Conservation (phyloP, 2,888 invertebrate genomes). For the Eilema depressum region DNA sequence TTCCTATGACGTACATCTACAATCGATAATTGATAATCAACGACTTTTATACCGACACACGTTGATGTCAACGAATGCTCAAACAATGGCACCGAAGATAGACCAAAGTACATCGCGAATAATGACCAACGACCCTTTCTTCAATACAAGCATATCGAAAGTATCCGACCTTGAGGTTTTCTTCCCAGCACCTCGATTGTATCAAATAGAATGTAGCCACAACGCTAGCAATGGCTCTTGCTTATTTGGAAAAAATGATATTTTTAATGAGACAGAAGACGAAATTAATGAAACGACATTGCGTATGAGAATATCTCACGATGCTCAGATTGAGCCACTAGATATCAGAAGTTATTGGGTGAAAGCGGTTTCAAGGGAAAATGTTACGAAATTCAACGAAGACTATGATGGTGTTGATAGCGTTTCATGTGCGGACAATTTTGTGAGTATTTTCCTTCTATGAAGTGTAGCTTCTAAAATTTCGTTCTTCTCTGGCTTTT, state of each 20-base stretch:
- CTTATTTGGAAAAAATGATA: slow-evolving; percentile 70
- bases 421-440: slow-evolving; percentile 72
- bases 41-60: slow-evolving; percentile 79
- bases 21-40: slow-evolving; percentile 69
- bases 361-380: slow-evolving; percentile 65
- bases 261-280: slow-evolving; percentile 65
- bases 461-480: too few relatives aligned
- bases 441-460: slow-evolving; percentile 58
- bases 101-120: slow-evolving; percentile 85
- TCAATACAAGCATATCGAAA: slow-evolving; percentile 86
- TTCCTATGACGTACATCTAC: slow-evolving; percentile 86
- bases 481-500: background rate
- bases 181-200: slow-evolving; percentile 88
- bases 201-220: slow-evolving; percentile 71
- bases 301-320: slow-evolving; percentile 71
- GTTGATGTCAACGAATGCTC: slow-evolving; percentile 65
- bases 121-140: slow-evolving; percentile 86
- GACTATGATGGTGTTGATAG: slow-evolving; percentile 67
- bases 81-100: slow-evolving; percentile 69
- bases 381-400: slow-evolving; percentile 60
- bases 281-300: slow-evolving; percentile 58
- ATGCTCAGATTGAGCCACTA: slow-evolving; percentile 60
- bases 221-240: slow-evolving; percentile 74
- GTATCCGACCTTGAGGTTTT: slow-evolving; percentile 85
- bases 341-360: slow-evolving; percentile 72